These are phyloP conservation scores for Ceryle rudis DNA, from an alignment of 2,797 vertebrate species.

Conservation along the genomic window DNA sequence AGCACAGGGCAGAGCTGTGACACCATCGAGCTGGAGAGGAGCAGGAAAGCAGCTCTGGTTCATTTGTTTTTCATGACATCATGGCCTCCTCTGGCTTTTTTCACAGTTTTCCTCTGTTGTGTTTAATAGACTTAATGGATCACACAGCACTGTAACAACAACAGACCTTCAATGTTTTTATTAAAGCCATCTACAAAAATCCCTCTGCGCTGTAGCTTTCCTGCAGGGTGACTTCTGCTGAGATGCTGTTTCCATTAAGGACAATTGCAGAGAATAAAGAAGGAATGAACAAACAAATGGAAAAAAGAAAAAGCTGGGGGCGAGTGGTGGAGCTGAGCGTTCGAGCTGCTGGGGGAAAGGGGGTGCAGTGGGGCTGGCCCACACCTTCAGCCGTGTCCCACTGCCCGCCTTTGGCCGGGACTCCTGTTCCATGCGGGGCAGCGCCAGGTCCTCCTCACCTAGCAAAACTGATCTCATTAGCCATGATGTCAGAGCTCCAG, in stretches of 20 bases:
- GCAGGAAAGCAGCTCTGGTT: neutral
- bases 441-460: neutral
- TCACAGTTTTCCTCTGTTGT: conserved; percentile 64
- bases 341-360: neutral
- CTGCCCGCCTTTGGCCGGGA: accelerated
- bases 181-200: conserved; percentile 75
- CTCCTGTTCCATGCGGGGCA: neutral
- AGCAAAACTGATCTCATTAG: neutral
- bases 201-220: conserved; percentile 60
- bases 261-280: conserved; percentile 52
- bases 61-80: conserved; percentile 63
- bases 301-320: neutral
- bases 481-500: neutral
- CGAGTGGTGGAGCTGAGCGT: neutral
- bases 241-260: conserved; percentile 69
- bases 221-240: conserved; percentile 58
- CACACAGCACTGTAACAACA: conserved; percentile 71
- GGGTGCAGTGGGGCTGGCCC: neutral
- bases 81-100: conserved; percentile 67
- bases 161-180: conserved; percentile 73
- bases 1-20: neutral
- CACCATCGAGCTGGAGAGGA: neutral
- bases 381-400: neutral
- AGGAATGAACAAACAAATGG: conserved; percentile 53
- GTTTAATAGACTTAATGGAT: conserved; percentile 75